Base-by-base conservation (phyloP, 2,888 invertebrate species). In the Synergus umbraculus region DNA sequence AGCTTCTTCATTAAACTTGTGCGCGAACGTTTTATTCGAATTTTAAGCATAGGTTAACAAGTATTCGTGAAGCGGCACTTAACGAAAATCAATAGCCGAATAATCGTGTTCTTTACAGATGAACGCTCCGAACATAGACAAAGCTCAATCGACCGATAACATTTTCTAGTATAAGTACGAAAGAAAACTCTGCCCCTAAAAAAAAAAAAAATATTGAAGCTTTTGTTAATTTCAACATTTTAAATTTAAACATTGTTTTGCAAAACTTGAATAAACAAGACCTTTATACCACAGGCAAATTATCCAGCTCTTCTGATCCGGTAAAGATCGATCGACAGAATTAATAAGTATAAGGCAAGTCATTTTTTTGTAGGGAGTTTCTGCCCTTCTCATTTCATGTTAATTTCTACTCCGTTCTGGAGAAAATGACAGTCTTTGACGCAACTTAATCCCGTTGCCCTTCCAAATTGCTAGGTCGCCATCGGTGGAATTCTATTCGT, bases 391-490 rank as follows among this genome's bases (percentile, higher is more conserved):
- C 69, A 69, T 69, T 69, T 69, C 13, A 69, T 69, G 69, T 69
- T 69, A 69, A 69, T 69, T 69, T 69, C 46, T 29, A 49, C 69
- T 69, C 13, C 22, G 22, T 69, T 69, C 69, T 49, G 29, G 29
- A 69, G 69, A 69, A 83, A 85, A 86, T 85, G 81, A 86, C 83
- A 78, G 85, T 82, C 80, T 84, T 82, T 80, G 81, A 78, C 66
- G 80, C 44, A 83, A 82, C 83, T 82, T 84, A 84, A 82, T 86
- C 80, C 79, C 79, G 63, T 76, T 46, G 79, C 46, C 81, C 78
- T 80, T 79, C 43, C 80, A 84, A 84, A 86, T 86, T 84, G 80
- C 76, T 69, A 69, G 69, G 69, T 69, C 46, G 69, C 69, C 69
- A 69, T 69, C 65, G 41, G 65, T 80, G 76, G 82, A 83, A 86